These are phyloP conservation scores for Toxonevra muliebris DNA, from an alignment of 2,888 invertebrate species.

Conservation along the genomic window DNA sequence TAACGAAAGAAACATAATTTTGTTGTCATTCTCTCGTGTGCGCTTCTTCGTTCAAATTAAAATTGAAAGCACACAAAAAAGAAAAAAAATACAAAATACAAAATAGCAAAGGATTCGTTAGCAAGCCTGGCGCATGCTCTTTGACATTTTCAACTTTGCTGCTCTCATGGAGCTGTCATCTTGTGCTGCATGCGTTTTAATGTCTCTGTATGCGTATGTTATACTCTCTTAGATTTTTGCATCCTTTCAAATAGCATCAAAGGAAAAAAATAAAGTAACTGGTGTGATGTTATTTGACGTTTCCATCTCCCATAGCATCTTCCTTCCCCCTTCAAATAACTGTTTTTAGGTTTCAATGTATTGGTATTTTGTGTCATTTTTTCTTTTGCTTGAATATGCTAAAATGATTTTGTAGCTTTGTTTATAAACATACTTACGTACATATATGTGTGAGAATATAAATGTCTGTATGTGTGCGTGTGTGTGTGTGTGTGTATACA, in stretches of 20 bases:
- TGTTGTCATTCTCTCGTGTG: too few relatives aligned
- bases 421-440: not conserved
- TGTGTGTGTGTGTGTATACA: not conserved
- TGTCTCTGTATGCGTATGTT: not conserved
- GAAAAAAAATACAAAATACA: too few relatives aligned
- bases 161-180: not conserved
- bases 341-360: not conserved
- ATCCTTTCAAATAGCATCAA: too few relatives aligned
- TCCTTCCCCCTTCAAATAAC: too few relatives aligned
- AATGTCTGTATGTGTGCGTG: not conserved
- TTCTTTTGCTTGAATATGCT: constrained; percentile 10
- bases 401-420: not conserved
- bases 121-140: too few relatives aligned
- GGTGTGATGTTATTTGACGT: too few relatives aligned
- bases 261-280: too few relatives aligned
- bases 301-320: too few relatives aligned
- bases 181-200: not conserved
- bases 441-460: not conserved
- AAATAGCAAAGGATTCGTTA: too few relatives aligned
- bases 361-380: constrained; percentile 18
- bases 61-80: too few relatives aligned
- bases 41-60: too few relatives aligned
- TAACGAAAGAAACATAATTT: too few relatives aligned
- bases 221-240: not conserved
- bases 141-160: not conserved